Conservation (phyloP, 2,113 vertebrate genomes). For the Corydoras maculifer region DNA sequence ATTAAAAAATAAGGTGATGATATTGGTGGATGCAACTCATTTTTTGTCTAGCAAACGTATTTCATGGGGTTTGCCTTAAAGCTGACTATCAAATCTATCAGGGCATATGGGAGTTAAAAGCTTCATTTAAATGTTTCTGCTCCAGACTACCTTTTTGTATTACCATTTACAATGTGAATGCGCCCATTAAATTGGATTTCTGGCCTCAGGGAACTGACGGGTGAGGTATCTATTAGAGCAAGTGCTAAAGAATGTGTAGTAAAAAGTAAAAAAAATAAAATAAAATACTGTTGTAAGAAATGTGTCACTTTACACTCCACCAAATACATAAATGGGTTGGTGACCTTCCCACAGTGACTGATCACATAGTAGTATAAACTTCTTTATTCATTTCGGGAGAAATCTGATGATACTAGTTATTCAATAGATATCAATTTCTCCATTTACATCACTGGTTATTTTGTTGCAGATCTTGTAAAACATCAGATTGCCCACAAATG, state of each 20-base stretch:
- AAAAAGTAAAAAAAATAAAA: too few species aligned
- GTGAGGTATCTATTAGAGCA: slow-evolving; percentile 32
- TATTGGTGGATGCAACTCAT: background rate
- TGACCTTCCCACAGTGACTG: too few species aligned
- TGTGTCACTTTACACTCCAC: too few species aligned
- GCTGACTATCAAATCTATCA: background rate
- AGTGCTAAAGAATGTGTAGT: slow-evolving; percentile 26
- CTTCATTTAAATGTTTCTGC: slow-evolving; percentile 53
- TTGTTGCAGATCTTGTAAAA: too few species aligned
- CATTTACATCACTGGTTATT: too few species aligned
- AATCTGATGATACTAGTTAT: too few species aligned
- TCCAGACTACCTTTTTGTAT: slow-evolving; percentile 11
- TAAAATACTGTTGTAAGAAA: too few species aligned
- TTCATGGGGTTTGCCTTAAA: background rate
- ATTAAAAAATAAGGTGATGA: background rate
- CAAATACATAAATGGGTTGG: too few species aligned
- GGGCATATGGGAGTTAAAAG: slow-evolving; percentile 50
- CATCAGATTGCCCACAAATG: too few species aligned
- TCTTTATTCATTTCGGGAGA: too few species aligned
- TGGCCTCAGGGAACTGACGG: slow-evolving; percentile 55
- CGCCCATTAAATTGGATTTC: slow-evolving; percentile 68
- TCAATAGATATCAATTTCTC: too few species aligned
- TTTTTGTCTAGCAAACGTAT: background rate
- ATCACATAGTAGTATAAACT: too few species aligned
- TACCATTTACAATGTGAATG: slow-evolving; percentile 50